Evolutionary conservation across 1,140 invertebrate species (phyloP).

Genomic region (Pachyrhynchus sulphureomaculatus): DNA sequence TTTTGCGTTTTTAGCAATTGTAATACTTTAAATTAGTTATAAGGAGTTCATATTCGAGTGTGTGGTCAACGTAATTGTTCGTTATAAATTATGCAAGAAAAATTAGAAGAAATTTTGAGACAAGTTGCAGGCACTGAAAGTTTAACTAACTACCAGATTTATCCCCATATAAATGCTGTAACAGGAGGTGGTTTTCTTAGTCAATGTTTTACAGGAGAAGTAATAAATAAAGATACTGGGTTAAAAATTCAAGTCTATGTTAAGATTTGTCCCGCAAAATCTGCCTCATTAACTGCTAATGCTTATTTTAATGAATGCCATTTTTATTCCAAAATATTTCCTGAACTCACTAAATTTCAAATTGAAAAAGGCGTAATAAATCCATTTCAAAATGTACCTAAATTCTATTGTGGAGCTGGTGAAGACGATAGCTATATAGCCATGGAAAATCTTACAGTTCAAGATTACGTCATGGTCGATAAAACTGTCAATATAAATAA

Average conservation of each 20-base stretch:
- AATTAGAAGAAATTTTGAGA: neutral
- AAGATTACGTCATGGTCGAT: constrained; percentile 13
- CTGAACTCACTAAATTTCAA: constrained; percentile 8
- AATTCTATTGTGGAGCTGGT: constrained; percentile 49
- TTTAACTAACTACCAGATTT: constrained; percentile 3
- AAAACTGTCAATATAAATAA: constrained; percentile 14
- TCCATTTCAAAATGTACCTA: constrained; percentile 44
- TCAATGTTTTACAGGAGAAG: constrained; percentile 8
- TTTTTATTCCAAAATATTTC: neutral
- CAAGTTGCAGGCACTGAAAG: neutral
- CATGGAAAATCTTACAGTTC: constrained; percentile 40
- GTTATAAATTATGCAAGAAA: neutral
- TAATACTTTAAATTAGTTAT: no score
- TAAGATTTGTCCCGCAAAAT: neutral
- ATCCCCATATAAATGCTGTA: neutral
- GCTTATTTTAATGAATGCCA: constrained; percentile 3
- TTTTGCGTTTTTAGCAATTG: no score
- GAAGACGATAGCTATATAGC: constrained; percentile 50
- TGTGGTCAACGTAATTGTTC: no score
- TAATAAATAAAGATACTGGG: constrained; percentile 5
- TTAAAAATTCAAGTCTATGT: constrained; percentile 1
- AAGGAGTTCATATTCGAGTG: no score
- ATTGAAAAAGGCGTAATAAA: neutral
- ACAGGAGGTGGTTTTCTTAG: constrained; percentile 18
- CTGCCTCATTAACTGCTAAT: neutral